Evolutionary conservation across 2,888 invertebrate genomes (phyloP).

Genomic region (Epinotia ramella): DNA sequence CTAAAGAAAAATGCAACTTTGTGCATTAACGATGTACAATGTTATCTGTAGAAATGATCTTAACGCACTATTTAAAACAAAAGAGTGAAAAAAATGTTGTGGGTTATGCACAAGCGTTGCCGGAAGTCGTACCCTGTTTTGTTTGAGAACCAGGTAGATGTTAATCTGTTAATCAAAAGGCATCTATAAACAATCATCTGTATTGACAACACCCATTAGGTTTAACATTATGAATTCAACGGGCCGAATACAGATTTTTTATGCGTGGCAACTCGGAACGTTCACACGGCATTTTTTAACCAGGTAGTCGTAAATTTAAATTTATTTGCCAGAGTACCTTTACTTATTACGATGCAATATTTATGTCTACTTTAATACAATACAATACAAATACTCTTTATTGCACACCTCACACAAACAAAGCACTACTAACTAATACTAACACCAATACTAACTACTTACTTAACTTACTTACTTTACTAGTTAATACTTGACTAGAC

Average conservation of each 20-base stretch:
- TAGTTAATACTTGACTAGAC: neutral
- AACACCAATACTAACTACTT: too few species aligned
- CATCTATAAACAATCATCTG: slow-evolving; percentile 42
- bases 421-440: too few species aligned
- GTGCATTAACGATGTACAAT: slow-evolving; percentile 46
- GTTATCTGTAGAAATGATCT: slow-evolving; percentile 50
- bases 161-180: slow-evolving; percentile 44
- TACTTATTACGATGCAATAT: neutral
- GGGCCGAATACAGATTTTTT: slow-evolving; percentile 24
- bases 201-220: slow-evolving; percentile 36
- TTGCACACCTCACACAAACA: too few species aligned
- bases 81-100: slow-evolving; percentile 46
- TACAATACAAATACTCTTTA: too few species aligned
- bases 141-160: slow-evolving; percentile 41
- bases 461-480: too few species aligned
- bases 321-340: neutral
- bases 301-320: slow-evolving; percentile 9
- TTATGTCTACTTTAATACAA: neutral
- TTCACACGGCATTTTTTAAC: slow-evolving; percentile 18
- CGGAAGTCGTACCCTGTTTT: slow-evolving; percentile 44
- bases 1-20: slow-evolving; percentile 44
- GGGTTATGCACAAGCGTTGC: slow-evolving; percentile 40
- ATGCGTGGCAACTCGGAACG: neutral
- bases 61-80: slow-evolving; percentile 49
- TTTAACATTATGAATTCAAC: slow-evolving; percentile 29